Evolutionary conservation across 2,888 invertebrate genomes (phyloP).

Genomic region (Agrochola circellaris): DNA sequence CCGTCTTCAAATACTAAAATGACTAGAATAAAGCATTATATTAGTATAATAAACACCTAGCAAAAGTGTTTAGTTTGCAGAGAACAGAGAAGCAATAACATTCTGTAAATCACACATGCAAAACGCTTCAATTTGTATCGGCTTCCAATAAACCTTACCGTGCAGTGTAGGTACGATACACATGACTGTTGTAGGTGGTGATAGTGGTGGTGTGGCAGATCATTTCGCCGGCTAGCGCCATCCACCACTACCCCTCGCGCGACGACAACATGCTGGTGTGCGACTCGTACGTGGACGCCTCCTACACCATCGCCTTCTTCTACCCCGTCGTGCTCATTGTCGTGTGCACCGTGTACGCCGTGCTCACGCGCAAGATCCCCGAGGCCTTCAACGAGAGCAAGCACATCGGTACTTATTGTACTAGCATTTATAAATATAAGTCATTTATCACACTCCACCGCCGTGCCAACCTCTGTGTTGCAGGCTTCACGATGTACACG

Average conservation of each 20-base stretch:
- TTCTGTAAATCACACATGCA: background rate
- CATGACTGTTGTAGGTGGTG: constrained; percentile 89
- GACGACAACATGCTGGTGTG: constrained; percentile 98
- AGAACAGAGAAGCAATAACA: background rate
- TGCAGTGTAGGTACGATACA: background rate
- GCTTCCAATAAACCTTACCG: background rate
- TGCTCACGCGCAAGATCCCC: constrained; percentile 98
- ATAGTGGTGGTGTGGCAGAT: constrained; percentile 97
- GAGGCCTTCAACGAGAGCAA: constrained; percentile 99
- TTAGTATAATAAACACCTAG: background rate
- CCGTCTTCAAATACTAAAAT: too few species aligned
- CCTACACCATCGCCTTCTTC: constrained; percentile 97
- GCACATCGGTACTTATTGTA: constrained; percentile 95
- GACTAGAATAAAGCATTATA: too few species aligned
- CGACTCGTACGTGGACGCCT: constrained; percentile 97
- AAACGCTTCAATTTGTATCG: background rate
- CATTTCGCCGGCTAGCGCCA: constrained; percentile 97
- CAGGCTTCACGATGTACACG: constrained; percentile 99
- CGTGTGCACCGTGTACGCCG: constrained; percentile 98
- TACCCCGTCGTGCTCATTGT: constrained; percentile 97
- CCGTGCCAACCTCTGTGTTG: background rate
- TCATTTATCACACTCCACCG: background rate
- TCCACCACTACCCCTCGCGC: constrained; percentile 96
- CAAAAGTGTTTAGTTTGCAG: background rate
- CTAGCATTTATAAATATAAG: background rate